Base-by-base conservation (phyloP, 2,888 invertebrate genomes). In the Lasiommata megera region DNA sequence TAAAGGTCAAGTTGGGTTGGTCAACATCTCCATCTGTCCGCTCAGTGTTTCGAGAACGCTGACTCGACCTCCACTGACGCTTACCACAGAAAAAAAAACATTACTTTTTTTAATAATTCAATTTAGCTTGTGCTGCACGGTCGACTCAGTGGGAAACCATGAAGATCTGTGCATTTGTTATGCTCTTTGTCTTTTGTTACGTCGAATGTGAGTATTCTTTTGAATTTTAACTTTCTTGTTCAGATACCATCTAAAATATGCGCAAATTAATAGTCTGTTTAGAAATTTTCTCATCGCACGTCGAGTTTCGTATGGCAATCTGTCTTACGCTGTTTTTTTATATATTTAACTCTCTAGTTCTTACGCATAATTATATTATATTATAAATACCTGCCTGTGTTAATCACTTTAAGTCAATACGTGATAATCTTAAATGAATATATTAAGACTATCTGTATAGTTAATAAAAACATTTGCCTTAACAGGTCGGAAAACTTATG, bases 161-260 rank as follows among this genome's bases (percentile, higher is more conserved):
- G 89, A 88, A 82, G 80, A 63, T 71, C 51, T 68, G 60, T 16
- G 61, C 69, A 28, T 66, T 81, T 65, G 65, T 83, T 67, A 71
- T 88, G 63, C 67, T 88, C 60, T 74, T 83, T 57, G 71, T 72
- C 58, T 71, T 84, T 64, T 80, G 74, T 69, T 77, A 73, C 58
- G 74, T 74, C 59, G 76, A 88, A 75, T 82, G 88, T 87, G 63
- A 88, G 87, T 87, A 76, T 60, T 67, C 46, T 63, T 58, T 61
- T 40, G 55, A 44, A 58, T 56, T 59, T 58, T 53, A 61, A 62
- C 63, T 65, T 63, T 66, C 61, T 55, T 60, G 61, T 50, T 54
- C 55, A 59, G 63, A 63, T 68, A 62, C 52, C 44, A 65, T 65
- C 65, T 65, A 51, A 59, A 57, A 37, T 46, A 53, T 58, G 57